Evolutionary conservation across 2,888 invertebrate genomes (phyloP).

Genomic region (Apocheima hispidaria): DNA sequence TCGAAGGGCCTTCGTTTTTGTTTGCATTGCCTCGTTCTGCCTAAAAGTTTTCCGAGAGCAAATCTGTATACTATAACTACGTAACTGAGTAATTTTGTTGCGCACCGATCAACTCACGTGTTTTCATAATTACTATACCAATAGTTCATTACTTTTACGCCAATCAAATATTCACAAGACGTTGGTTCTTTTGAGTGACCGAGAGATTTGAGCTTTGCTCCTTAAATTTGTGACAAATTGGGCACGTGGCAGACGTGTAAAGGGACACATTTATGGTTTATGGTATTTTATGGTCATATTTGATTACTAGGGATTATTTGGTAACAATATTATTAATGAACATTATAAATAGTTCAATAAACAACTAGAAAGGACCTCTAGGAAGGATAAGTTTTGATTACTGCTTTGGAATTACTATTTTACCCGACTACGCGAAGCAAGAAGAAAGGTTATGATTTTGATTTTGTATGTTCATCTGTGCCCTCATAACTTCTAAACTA

Average conservation of each 20-base stretch:
- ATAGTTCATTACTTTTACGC: constrained; percentile 16
- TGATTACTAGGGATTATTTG: too few species aligned
- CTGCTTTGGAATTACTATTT: too few species aligned
- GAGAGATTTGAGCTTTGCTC: not conserved
- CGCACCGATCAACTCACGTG: constrained; percentile 10
- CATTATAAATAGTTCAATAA: too few species aligned
- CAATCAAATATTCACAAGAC: not conserved
- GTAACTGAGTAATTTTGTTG: not conserved
- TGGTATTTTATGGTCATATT: too few species aligned
- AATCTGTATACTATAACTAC: not conserved
- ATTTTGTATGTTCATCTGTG: too few species aligned
- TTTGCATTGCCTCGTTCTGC: too few species aligned
- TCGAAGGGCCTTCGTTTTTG: not conserved
- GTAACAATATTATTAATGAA: too few species aligned
- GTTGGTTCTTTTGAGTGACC: not conserved
- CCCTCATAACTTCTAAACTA: too few species aligned
- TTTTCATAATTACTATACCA: constrained; percentile 19
- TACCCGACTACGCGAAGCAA: too few species aligned
- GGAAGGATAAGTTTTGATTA: too few species aligned
- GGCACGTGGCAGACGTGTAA: not conserved
- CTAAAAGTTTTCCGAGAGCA: not conserved
- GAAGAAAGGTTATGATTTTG: too few species aligned
- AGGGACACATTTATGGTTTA: not conserved
- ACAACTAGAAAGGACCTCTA: too few species aligned
- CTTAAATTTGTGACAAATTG: not conserved